These are phyloP conservation scores for Myotis daubentonii DNA, from an alignment of 2,797 vertebrate species.

Conservation along the genomic window DNA sequence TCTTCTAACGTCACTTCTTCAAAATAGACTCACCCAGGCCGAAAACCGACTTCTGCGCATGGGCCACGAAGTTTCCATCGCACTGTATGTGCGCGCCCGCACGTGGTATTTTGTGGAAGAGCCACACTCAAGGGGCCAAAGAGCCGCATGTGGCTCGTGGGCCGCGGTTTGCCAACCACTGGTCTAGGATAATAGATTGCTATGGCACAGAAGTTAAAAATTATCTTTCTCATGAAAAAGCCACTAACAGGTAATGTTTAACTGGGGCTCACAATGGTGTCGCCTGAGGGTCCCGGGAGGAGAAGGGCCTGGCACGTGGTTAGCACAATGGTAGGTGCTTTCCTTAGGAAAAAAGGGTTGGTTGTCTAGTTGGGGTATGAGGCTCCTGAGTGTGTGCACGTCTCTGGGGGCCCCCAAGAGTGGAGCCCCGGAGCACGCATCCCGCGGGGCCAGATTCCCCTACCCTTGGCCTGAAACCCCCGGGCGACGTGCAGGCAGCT, in stretches of 20 bases:
- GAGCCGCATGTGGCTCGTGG: too few species aligned
- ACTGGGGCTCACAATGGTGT: not conserved
- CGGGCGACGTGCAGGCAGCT: not conserved
- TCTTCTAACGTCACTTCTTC: too few species aligned
- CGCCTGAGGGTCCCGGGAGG: not conserved
- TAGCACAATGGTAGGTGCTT: not conserved
- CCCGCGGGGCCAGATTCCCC: not conserved
- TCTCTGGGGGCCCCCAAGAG: not conserved
- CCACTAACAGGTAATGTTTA: not conserved
- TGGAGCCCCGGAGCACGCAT: not conserved
- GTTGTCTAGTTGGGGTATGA: not conserved
- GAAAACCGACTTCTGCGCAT: too few species aligned
- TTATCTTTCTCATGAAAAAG: not conserved
- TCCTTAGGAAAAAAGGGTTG: too few species aligned
- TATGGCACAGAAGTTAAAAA: constrained; percentile 4
- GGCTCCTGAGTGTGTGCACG: not conserved
- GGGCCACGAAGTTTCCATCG: too few species aligned
- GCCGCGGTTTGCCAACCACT: too few species aligned
- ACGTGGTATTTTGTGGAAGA: too few species aligned
- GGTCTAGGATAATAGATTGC: not conserved
- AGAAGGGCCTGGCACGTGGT: fast-evolving
- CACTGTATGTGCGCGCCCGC: too few species aligned
- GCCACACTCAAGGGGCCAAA: too few species aligned
- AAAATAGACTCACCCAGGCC: too few species aligned
- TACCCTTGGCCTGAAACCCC: not conserved